A percentile compares a stretch with the other conserved stretches of the same genome.
These are phyloP conservation scores for Ictalurus furcatus DNA, from an alignment of 2,113 vertebrate genomes.

Conservation along the genomic window DNA sequence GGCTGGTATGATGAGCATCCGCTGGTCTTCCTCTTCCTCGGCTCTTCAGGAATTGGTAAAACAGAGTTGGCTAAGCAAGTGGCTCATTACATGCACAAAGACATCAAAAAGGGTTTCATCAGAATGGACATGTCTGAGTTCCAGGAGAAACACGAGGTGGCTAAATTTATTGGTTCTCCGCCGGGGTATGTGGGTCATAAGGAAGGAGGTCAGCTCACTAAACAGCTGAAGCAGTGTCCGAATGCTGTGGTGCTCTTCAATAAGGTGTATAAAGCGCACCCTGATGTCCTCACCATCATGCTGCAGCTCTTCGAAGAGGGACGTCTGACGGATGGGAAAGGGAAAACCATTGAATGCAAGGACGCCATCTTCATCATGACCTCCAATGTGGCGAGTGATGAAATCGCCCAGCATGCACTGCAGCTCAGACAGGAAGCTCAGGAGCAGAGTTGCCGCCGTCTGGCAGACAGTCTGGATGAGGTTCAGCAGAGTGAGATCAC, in stretches of 20 bases:
- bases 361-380: constrained; percentile 99
- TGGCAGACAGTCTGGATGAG: constrained; percentile 83
- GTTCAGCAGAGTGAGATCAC: constrained; percentile 84
- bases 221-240: constrained; percentile 86
- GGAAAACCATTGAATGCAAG: constrained; percentile 94
- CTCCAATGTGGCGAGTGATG: constrained; percentile 91
- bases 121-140: no score
- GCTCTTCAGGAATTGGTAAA: no score
- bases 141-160: constrained; percentile 74
- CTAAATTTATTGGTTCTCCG: constrained; percentile 96
- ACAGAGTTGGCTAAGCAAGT: no score
- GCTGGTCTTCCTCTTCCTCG: no score
- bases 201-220: constrained; percentile 94
- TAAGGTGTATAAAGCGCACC: constrained; percentile 96
- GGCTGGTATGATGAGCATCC: no score
- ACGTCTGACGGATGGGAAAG: constrained; percentile 92
- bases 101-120: no score
- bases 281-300: constrained; percentile 96
- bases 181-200: constrained; percentile 94
- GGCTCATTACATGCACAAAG: no score
- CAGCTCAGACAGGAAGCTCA: constrained; percentile 88
- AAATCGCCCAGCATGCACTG: constrained; percentile 89
- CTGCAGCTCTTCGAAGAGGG: constrained; percentile 98
- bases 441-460: constrained; percentile 80
- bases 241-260: constrained; percentile 94